Percentiles rank a stretch among this genome's conserved stretches.
phyloP scores from a whole-genome alignment of 2,888 invertebrate genomes.

The Melanargia galathea region DNA sequence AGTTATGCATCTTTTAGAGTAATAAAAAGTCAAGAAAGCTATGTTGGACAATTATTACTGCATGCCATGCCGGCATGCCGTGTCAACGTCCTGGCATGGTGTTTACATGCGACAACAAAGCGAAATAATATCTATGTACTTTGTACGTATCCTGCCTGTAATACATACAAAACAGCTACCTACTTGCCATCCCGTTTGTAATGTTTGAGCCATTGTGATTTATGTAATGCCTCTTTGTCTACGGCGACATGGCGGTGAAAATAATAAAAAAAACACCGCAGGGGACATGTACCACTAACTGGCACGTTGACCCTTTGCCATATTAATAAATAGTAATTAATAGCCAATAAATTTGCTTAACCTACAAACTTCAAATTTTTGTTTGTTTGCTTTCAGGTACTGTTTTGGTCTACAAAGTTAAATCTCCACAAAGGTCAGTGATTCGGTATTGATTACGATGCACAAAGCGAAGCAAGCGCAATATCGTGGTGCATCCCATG shows the following conservation, averaged over 20 bases:
- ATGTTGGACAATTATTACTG: slow-evolving; percentile 17
- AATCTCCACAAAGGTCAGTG: not conserved
- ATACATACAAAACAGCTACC: slow-evolving; percentile 40
- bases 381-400: not conserved
- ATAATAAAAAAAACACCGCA: not conserved
- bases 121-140: slow-evolving; percentile 38
- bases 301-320: not conserved
- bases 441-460: not conserved
- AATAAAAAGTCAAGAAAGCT: slow-evolving; percentile 19
- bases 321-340: not conserved
- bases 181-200: slow-evolving; percentile 24
- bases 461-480: not conserved
- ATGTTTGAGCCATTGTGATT: slow-evolving; percentile 23
- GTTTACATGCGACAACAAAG: slow-evolving; percentile 43
- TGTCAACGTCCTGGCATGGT: slow-evolving; percentile 58
- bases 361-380: not conserved
- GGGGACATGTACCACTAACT: not conserved
- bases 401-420: not conserved
- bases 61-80: slow-evolving; percentile 62
- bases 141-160: slow-evolving; percentile 34
- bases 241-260: not conserved
- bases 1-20: slow-evolving; percentile 2
- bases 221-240: not conserved
- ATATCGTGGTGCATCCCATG: too few relatives aligned
- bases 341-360: not conserved